Percentiles rank a stretch among this genome's conserved stretches.
Evolutionary conservation across 2,113 vertebrate species (phyloP).

Genomic region (Diphyllodes magnificus): DNA sequence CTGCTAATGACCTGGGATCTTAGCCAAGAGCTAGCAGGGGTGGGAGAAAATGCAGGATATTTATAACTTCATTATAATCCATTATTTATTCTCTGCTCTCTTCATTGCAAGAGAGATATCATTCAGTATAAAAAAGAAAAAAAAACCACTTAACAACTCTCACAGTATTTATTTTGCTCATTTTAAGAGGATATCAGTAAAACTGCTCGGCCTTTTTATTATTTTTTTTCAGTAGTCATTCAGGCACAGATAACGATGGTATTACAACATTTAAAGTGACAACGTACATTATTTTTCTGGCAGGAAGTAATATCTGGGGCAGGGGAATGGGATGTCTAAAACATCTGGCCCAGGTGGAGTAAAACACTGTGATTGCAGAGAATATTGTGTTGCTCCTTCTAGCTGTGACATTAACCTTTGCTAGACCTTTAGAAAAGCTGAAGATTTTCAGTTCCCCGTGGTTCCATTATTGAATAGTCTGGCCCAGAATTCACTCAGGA

Average conservation of each 20-base stretch:
- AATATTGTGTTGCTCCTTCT: background rate
- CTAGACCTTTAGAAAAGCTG: background rate
- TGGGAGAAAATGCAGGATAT: slow-evolving; percentile 24
- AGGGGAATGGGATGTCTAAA: background rate
- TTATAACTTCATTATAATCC: slow-evolving; percentile 37
- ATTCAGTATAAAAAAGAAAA: background rate
- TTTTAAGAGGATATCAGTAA: background rate
- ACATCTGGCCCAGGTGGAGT: background rate
- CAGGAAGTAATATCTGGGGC: background rate
- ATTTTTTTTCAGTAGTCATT: background rate
- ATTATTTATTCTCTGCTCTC: background rate
- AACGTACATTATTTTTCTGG: background rate
- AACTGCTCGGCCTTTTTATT: background rate
- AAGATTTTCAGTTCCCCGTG: background rate
- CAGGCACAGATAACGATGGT: background rate
- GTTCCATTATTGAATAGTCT: background rate
- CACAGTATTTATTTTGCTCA: background rate
- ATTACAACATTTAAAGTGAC: background rate
- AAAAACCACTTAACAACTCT: background rate
- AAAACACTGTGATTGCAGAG: background rate
- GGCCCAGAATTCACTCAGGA: background rate
- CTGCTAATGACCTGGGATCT: slow-evolving; percentile 17
- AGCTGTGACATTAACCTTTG: background rate
- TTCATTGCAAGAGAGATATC: background rate
- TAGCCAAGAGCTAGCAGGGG: background rate